A percentile compares a stretch with the other conserved stretches of the same genome.
Evolutionary conservation across 2,888 invertebrate genomes (phyloP).

Genomic region (Galeopsomyia nigrocyanea): DNA sequence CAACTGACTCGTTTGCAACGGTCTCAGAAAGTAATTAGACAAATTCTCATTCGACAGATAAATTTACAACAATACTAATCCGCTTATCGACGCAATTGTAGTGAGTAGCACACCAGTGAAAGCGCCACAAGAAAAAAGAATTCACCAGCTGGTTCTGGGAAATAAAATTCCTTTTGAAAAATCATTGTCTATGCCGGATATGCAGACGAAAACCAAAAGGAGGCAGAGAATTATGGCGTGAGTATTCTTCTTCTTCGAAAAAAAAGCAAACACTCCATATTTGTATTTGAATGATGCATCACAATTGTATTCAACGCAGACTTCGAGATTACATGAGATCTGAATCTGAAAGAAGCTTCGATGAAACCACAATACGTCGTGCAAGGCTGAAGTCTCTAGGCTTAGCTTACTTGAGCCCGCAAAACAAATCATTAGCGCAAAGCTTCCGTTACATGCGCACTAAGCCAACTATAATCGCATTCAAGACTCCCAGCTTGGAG

Average conservation of each 20-base stretch:
- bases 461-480: conserved; percentile 90
- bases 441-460: conserved; percentile 92
- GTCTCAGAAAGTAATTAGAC: conserved; percentile 49
- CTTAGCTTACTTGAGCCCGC: conserved; percentile 77
- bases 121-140: conserved; percentile 69
- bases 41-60: too few species aligned
- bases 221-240: conserved; percentile 79
- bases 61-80: too few species aligned
- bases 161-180: conserved; percentile 80
- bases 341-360: conserved; percentile 84
- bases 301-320: conserved; percentile 65
- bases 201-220: conserved; percentile 81
- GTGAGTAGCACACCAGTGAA: conserved; percentile 50
- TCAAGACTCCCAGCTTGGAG: conserved; percentile 86
- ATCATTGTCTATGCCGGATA: conserved; percentile 87
- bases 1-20: conserved; percentile 47
- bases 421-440: conserved; percentile 84
- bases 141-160: conserved; percentile 72
- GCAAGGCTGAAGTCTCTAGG: conserved; percentile 77
- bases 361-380: conserved; percentile 76
- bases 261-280: too few species aligned
- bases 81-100: not conserved
- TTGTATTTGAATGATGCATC: not conserved
- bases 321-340: conserved; percentile 81
- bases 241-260: conserved; percentile 67